Conservation (phyloP, 1,140 invertebrate species). For the Ceratosolen fusciceps region DNA sequence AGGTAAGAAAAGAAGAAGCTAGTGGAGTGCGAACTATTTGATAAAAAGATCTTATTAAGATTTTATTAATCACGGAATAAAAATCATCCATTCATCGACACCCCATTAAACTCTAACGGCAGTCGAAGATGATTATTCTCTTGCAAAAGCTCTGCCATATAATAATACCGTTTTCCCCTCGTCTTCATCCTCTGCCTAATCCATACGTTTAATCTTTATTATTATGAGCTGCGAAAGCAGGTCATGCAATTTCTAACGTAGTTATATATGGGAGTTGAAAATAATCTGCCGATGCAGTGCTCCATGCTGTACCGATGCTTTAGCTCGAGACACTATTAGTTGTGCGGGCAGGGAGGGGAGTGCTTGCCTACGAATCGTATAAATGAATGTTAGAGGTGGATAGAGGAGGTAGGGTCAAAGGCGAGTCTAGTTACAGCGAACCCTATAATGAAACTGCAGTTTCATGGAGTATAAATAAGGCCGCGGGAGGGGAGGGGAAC, state of each 20-base stretch:
- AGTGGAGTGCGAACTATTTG: too few relatives aligned
- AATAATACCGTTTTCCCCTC: neutral
- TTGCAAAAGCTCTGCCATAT: neutral
- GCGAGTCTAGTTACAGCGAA: neutral
- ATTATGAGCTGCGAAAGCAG: constrained; percentile 14
- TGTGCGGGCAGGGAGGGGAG: neutral
- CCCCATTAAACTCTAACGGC: neutral
- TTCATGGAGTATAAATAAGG: constrained; percentile 49
- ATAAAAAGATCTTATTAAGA: too few relatives aligned
- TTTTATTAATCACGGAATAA: too few relatives aligned
- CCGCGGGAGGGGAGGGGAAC: neutral
- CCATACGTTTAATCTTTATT: constrained; percentile 40
- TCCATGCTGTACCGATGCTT: neutral
- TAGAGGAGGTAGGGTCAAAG: too few relatives aligned
- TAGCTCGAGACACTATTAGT: neutral
- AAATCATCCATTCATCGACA: neutral
- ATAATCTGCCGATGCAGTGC: constrained; percentile 22
- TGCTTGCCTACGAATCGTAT: neutral
- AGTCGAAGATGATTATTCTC: neutral
- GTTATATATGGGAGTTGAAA: constrained; percentile 45
- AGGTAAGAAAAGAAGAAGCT: too few relatives aligned
- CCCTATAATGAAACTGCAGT: constrained; percentile 39
- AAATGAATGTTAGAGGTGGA: neutral
- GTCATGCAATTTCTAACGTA: constrained; percentile 14
- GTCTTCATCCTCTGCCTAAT: neutral